Percentiles rank a stretch among this genome's conserved stretches.
Evolutionary conservation across 2,888 invertebrate species (phyloP).

Genomic region (Blastobasis lacticolella): DNA sequence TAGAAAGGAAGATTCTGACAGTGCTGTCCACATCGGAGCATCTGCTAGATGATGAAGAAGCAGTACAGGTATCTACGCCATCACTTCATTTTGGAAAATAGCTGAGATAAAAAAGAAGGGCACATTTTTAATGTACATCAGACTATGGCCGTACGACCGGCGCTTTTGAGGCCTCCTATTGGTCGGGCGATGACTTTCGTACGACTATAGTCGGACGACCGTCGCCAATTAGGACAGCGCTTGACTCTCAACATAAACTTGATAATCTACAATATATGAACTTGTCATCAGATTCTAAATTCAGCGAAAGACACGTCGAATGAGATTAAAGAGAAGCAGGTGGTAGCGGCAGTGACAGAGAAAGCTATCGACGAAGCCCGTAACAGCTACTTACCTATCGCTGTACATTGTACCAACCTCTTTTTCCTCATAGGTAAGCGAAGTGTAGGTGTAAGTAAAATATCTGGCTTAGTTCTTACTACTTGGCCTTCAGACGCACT

Average conservation of each 20-base stretch:
- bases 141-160: neutral
- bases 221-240: neutral
- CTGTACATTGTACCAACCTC: constrained; percentile 89
- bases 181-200: no score
- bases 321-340: constrained; percentile 93
- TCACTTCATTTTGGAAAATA: no score
- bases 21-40: constrained; percentile 67
- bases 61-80: constrained; percentile 75
- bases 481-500: no score
- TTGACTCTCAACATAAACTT: neutral
- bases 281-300: constrained; percentile 78
- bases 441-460: neutral
- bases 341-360: constrained; percentile 91
- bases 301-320: constrained; percentile 92
- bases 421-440: constrained; percentile 89
- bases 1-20: constrained; percentile 91
- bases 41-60: constrained; percentile 91
- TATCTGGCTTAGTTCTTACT: no score
- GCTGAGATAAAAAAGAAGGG: no score
- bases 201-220: no score
- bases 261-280: neutral
- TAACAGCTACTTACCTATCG: constrained; percentile 91
- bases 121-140: no score
- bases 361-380: constrained; percentile 90
- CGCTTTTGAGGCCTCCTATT: neutral